Evolutionary conservation across 2,888 invertebrate species (phyloP).

Genomic region (Spodoptera littoralis): DNA sequence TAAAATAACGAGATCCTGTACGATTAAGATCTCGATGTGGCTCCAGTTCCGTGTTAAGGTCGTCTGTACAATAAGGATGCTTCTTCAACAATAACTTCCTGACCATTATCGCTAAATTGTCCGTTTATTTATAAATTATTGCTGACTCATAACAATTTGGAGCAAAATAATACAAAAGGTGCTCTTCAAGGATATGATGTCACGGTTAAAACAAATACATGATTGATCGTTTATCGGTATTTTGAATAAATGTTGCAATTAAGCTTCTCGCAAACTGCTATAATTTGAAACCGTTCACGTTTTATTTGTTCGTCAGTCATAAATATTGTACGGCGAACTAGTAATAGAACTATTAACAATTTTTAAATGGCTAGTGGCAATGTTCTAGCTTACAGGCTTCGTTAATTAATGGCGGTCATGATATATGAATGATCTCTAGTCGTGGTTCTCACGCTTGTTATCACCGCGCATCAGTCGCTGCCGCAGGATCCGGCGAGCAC

Average conservation of each 20-base stretch:
- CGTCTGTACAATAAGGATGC: constrained; percentile 74
- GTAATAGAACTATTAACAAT: constrained; percentile 20
- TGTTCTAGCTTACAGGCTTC: constrained; percentile 49
- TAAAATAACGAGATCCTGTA: constrained; percentile 62
- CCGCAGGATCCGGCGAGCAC: constrained; percentile 35
- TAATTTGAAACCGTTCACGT: constrained; percentile 52
- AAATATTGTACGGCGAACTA: constrained; percentile 20
- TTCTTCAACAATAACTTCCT: constrained; percentile 61
- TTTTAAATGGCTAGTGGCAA: constrained; percentile 38
- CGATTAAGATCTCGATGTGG: constrained; percentile 70
- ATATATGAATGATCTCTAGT: constrained; percentile 42
- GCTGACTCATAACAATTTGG: constrained; percentile 55
- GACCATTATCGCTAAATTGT: constrained; percentile 47
- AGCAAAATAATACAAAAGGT: constrained; percentile 48
- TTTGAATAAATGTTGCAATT: constrained; percentile 50
- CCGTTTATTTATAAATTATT: constrained; percentile 45
- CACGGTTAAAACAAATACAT: constrained; percentile 54
- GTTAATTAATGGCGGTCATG: constrained; percentile 45
- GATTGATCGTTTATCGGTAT: constrained; percentile 49
- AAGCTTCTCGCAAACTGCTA: constrained; percentile 31
- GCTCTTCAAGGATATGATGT: constrained; percentile 54
- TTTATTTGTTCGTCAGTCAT: constrained; percentile 33
- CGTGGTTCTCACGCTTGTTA: constrained; percentile 54
- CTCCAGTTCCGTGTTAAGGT: constrained; percentile 76
- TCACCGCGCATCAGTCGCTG: constrained; percentile 47